These are phyloP conservation scores for Tenthredo scrophulariae DNA, from an alignment of 2,888 invertebrate genomes.

Conservation along the genomic window DNA sequence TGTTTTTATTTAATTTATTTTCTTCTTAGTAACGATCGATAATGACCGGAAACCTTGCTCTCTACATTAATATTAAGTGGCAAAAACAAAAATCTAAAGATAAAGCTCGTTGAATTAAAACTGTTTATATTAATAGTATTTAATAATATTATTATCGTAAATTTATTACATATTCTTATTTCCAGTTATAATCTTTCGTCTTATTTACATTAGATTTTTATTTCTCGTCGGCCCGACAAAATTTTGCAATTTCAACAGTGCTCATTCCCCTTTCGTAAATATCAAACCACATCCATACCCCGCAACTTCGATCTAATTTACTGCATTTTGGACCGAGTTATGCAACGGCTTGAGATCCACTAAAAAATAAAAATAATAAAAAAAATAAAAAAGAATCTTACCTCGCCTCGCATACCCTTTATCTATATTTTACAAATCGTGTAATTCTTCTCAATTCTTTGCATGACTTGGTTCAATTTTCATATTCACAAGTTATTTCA, in stretches of 20 bases:
- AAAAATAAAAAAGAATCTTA: neutral
- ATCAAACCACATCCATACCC: neutral
- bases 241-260: slow-evolving; percentile 11
- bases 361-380: neutral
- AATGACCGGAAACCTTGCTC: neutral
- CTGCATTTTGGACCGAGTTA: slow-evolving; percentile 8
- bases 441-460: neutral
- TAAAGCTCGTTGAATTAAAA: slow-evolving; percentile 47
- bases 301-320: neutral
- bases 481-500: neutral
- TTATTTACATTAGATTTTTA: slow-evolving; percentile 29
- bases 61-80: slow-evolving; percentile 8
- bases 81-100: slow-evolving; percentile 25
- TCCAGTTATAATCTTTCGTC: slow-evolving; percentile 37
- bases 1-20: too few species aligned
- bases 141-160: slow-evolving; percentile 49
- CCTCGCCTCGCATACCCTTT: neutral
- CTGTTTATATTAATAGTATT: slow-evolving; percentile 38
- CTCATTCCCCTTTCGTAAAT: slow-evolving; percentile 9
- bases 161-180: slow-evolving; percentile 53
- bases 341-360: slow-evolving; percentile 1
- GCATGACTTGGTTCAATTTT: slow-evolving; percentile 38
- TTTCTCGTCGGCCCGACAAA: slow-evolving; percentile 41
- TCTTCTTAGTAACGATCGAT: too few species aligned
- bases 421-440: neutral